phyloP scores from a whole-genome alignment of 2,888 invertebrate species.

The Steinernema carpocapsae region DNA sequence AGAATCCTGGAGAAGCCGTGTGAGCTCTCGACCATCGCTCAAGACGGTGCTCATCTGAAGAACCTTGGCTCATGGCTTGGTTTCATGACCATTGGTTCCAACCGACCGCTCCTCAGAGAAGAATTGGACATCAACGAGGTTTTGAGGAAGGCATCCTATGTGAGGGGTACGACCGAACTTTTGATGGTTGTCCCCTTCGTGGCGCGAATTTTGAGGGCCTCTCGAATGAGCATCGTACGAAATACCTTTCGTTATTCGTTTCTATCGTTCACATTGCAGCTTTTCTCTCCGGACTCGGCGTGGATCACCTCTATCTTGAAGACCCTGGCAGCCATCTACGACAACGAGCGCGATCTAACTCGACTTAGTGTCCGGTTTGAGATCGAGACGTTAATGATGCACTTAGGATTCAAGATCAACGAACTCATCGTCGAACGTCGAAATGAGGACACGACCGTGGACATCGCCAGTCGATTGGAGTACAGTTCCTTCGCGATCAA shows the following conservation, averaged over 20 bases:
- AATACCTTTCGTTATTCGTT: neutral
- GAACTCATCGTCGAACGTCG: neutral
- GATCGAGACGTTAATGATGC: neutral
- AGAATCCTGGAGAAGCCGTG: neutral
- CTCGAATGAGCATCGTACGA: neutral
- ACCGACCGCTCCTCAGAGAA: neutral
- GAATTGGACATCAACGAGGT: neutral
- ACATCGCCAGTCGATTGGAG: neutral
- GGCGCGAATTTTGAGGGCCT: neutral
- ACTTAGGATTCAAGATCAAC: neutral
- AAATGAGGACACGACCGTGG: neutral
- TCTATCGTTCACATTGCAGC: neutral
- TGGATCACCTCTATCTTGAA: neutral
- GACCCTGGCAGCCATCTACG: neutral
- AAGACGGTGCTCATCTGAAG: neutral
- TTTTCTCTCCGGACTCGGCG: neutral
- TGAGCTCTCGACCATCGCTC: neutral
- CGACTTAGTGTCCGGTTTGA: neutral
- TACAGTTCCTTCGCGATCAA: neutral
- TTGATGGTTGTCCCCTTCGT: slow-evolving; percentile 1
- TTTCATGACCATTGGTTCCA: neutral
- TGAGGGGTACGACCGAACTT: neutral
- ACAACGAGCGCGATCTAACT: neutral
- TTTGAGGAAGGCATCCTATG: neutral
- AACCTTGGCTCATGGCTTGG: neutral